Evolutionary conservation across 23 tunicate genomes (phyloP).

Genomic region (Clavelina lepadiformis): DNA sequence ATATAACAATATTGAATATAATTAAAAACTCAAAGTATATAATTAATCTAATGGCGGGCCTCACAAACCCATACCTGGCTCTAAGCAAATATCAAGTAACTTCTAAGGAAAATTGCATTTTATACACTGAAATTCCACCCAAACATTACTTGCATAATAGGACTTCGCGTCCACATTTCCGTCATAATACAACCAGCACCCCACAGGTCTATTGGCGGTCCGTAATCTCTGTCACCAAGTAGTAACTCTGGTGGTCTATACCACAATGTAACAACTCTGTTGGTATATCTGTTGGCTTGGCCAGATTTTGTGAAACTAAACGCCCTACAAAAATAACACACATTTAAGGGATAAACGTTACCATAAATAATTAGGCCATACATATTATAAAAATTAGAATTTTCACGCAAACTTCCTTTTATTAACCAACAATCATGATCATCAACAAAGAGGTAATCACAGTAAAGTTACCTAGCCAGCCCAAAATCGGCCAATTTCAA

Average conservation of each 20-base stretch:
- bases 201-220: slow-evolving; percentile 98
- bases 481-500: slow-evolving; percentile 98
- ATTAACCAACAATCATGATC: too few species aligned
- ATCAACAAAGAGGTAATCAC: too few species aligned
- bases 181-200: slow-evolving; percentile 99
- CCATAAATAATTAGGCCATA: not conserved
- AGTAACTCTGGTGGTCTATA: slow-evolving; percentile 96
- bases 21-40: too few species aligned
- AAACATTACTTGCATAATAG: slow-evolving; percentile 88
- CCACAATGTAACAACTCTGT: slow-evolving; percentile 98
- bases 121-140: not conserved
- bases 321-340: slow-evolving; percentile 49
- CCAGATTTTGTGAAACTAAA: slow-evolving; percentile 88
- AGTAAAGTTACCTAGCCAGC: slow-evolving; percentile 73
- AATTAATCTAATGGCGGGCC: too few species aligned
- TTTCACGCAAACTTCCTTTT: too few species aligned
- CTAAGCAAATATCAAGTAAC: too few species aligned
- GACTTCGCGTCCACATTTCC: slow-evolving; percentile 99
- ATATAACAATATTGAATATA: too few species aligned
- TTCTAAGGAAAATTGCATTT: too few species aligned
- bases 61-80: too few species aligned
- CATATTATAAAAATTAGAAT: not conserved
- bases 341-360: not conserved
- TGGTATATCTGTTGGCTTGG: slow-evolving; percentile 89
- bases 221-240: slow-evolving; percentile 95